Base-by-base conservation (phyloP, 2,888 invertebrate species). In the Anthophora plumipes region DNA sequence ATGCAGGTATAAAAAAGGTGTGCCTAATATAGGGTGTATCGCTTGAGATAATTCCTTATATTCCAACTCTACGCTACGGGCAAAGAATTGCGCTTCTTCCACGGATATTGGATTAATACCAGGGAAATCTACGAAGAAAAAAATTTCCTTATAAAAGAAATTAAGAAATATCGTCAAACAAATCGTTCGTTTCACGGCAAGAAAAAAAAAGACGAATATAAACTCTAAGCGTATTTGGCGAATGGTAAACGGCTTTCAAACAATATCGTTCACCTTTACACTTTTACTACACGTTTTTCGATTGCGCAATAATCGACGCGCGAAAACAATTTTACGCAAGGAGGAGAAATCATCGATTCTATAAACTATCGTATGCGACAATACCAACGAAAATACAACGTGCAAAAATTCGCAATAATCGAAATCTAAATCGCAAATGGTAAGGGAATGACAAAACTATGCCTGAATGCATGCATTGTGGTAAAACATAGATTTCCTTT, bases 31-130 rank as follows among this genome's bases (percentile, higher is more conserved):
- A 25, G 93, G 93, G 87, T 93, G 93, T 74, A 93, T 91, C 8
- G 91, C 90, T 77, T 93, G 93, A 4, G 93, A 93, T 67, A 93
- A 86, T 83, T 93, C 93, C 50, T 75, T 86, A 69, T 93, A 92
- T 25, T 84, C 88, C 37, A 93, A 70, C 55, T 80, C 60, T 14
- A 67, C 80, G 17, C 67, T 77, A 20, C 20, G 59, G 12, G 83
- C 77, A 7, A 91, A 71, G 20, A 83, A 85, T 78, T 92, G 92
- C 25, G 91, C 93, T 25, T 85, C 88, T 60, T 91, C 90, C 9
- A 90, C 90, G 57, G 86, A 90, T 41, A 93, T 84, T 60, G 89
- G 88, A 89, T 93, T 93, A 0, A 90, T 82, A 48, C 92, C 93
- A 17, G 91, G 85, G 76, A 91, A 93, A 88, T 93, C 93, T 93